These are phyloP conservation scores for Salvator merianae DNA, from an alignment of 2,113 vertebrate genomes.

Conservation along the genomic window DNA sequence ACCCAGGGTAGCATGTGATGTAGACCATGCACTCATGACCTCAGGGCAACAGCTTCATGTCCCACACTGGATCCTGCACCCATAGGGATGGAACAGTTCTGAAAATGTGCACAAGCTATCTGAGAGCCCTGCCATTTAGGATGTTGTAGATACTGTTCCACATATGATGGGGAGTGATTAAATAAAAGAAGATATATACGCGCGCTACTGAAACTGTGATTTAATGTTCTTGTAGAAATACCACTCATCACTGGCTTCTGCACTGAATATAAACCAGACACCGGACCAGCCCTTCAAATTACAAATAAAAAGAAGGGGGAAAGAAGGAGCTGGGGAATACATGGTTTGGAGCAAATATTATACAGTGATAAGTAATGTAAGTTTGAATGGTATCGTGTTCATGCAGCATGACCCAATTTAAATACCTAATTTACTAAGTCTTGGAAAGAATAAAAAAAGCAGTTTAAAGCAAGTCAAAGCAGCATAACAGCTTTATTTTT, in stretches of 20 bases:
- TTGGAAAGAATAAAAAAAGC: not conserved
- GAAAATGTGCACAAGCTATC: not conserved
- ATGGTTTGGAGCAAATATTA: slow-evolving; percentile 23
- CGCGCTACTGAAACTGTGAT: no score
- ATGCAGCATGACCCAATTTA: slow-evolving; percentile 63
- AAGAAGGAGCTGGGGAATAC: not conserved
- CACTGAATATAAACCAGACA: not conserved
- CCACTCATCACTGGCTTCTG: not conserved
- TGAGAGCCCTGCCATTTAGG: no score
- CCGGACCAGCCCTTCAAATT: not conserved
- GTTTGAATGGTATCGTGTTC: slow-evolving; percentile 54
- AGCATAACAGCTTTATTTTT: not conserved
- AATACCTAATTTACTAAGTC: slow-evolving; percentile 58
- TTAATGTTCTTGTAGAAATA: not conserved
- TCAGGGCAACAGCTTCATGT: no score
- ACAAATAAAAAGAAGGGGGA: not conserved
- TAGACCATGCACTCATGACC: no score
- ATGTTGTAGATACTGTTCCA: no score
- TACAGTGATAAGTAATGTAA: slow-evolving; percentile 57
- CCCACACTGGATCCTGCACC: no score
- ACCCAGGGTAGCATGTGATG: no score
- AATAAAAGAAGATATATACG: no score
- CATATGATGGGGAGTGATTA: no score
- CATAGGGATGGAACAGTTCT: no score
- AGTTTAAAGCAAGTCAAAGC: slow-evolving; percentile 30